Base-by-base conservation (phyloP, 2,113 vertebrate genomes). In the Lasiurus cinereus region DNA sequence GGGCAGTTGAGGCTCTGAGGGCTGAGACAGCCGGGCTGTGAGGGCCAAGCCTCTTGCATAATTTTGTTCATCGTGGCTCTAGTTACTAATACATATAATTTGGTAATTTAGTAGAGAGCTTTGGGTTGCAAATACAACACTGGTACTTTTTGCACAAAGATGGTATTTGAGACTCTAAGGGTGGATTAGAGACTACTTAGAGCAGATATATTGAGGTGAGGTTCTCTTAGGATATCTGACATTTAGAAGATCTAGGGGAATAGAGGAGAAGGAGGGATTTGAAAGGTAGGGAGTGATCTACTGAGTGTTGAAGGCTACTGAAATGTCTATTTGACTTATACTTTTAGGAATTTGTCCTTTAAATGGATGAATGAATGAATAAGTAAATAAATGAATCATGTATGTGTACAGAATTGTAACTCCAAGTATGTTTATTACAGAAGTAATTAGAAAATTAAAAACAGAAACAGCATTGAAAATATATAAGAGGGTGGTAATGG, bases 281-380 rank as follows among this genome's bases (percentile, higher is more conserved):
- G 64, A 69, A 11, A 77, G 69, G 13, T 15, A 56, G 31, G 27
- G 24, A 46, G 62, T 27, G 8, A 12, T 87, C 9, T 48, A 5
- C 19, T 48, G 3, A 52, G 52, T 12, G 48, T 77, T 39, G 62
- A 62, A 90, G 21, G 8, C 36, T 72, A 11, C 29, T 48, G 43
- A 33, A 27, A 29, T 33, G 4, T 8, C 24, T 83, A 2, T 73
- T 67, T 88, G 70, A 79, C 56, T 33, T 66, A 62, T 2, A 18
- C 24, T 86, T 86, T 66, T 70, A 72, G n/a, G 29, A 89, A 69
- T 73, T 90, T 91, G 12, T 72, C 77, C 46, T 79, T 88, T 90
- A 52, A 74, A 43, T 66, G 39, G 70, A 50, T 73, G 59, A 62
- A 62, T 62, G 59, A 62, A 62, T 62, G 59, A 62, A 62, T 27